Conservation (phyloP, 35 echinoderm and acorn worm species). For the Strongylocentrotus purpuratus region DNA sequence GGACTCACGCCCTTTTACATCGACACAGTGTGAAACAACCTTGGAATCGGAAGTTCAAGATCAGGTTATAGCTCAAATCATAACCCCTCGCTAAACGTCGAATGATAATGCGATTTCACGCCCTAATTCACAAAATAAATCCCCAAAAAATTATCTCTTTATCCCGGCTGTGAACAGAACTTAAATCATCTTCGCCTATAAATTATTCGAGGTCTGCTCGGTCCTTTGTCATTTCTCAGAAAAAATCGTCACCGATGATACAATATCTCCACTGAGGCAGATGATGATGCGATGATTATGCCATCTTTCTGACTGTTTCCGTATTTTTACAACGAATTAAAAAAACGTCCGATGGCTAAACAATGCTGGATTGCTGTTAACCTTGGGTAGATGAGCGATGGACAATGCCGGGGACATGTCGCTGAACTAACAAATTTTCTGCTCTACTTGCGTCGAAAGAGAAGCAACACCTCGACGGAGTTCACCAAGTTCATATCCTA, state of each 20-base stretch:
- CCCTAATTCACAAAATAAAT: neutral
- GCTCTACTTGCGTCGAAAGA: neutral
- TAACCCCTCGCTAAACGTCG: neutral
- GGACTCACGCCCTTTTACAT: neutral
- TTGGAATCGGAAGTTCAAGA: neutral
- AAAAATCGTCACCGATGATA: neutral
- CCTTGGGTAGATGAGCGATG: neutral
- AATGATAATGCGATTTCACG: neutral
- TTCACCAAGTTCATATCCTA: neutral
- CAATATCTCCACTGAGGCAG: neutral
- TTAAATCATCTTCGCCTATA: neutral
- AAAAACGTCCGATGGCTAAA: neutral
- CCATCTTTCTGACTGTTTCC: neutral
- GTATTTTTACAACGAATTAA: neutral
- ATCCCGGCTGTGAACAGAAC: neutral
- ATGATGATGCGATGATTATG: neutral
- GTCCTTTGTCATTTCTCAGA: neutral
- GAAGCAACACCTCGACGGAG: neutral
- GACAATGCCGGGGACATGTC: neutral
- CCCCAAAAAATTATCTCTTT: neutral
- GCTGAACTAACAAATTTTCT: slow-evolving; percentile 18
- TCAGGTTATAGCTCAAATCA: neutral
- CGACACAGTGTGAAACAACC: neutral
- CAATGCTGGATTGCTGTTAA: neutral
- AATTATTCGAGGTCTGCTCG: neutral